These are phyloP conservation scores for Coluber constrictor DNA, from an alignment of 2,797 vertebrate genomes.

Conservation along the genomic window DNA sequence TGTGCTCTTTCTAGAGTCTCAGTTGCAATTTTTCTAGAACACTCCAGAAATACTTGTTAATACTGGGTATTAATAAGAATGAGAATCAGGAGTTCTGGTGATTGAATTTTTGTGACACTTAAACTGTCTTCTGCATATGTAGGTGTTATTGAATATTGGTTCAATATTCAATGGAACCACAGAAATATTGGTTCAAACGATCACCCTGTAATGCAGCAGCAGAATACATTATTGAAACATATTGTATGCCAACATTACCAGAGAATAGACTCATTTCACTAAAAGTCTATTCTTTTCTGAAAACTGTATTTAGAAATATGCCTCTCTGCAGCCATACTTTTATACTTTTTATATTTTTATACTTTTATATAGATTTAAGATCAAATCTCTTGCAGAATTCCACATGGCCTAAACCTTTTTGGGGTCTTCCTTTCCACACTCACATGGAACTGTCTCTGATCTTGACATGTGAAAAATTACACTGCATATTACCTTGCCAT, in stretches of 20 bases:
- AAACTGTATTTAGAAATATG: not conserved
- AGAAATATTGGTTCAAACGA: not conserved
- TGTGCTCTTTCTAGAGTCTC: too few species aligned
- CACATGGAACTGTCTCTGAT: not conserved
- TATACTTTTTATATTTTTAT: too few species aligned
- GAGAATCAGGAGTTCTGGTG: not conserved
- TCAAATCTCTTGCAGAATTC: not conserved
- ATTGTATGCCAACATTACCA: not conserved
- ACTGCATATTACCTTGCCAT: not conserved
- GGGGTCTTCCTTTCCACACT: not conserved
- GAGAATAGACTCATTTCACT: not conserved
- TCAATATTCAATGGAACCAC: too few species aligned
- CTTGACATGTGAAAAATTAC: not conserved
- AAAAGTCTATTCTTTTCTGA: too few species aligned
- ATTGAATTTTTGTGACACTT: not conserved
- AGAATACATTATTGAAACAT: not conserved
- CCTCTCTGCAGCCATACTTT: not conserved
- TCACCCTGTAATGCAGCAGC: not conserved
- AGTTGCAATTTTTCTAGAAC: not conserved
- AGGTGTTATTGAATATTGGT: not conserved
- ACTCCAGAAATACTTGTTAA: not conserved
- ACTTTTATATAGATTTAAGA: not conserved
- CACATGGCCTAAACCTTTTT: not conserved
- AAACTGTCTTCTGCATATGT: not conserved
- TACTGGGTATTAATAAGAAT: not conserved